These are phyloP conservation scores for Brachionus rubens DNA, from an alignment of 1,140 invertebrate genomes.

Conservation along the genomic window DNA sequence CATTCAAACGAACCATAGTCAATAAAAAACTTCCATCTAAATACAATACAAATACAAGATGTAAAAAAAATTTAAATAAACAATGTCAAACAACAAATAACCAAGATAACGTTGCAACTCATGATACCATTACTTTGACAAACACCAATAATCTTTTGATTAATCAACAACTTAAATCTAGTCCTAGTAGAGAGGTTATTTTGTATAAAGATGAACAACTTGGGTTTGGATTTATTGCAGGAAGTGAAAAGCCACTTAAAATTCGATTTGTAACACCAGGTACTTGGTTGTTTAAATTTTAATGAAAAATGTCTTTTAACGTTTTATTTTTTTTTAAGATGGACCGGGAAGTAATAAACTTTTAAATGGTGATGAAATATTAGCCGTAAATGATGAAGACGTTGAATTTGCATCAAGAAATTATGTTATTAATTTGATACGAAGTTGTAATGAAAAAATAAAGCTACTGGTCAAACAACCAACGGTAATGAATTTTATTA, in stretches of 20 bases:
- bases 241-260: constrained; percentile 82
- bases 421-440: constrained; percentile 80
- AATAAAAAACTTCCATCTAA: constrained; percentile 17
- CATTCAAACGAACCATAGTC: constrained; percentile 13
- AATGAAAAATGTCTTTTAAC: too few species aligned
- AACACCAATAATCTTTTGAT: too few species aligned
- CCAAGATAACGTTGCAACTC: too few species aligned
- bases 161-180: constrained; percentile 16
- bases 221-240: constrained; percentile 88
- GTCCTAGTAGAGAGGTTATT: constrained; percentile 65
- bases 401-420: constrained; percentile 77
- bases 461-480: constrained; percentile 20
- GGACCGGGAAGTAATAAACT: constrained; percentile 83
- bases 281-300: too few species aligned
- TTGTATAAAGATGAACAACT: constrained; percentile 69
- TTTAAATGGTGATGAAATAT: constrained; percentile 81
- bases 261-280: constrained; percentile 70
- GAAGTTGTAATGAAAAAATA: constrained; percentile 50
- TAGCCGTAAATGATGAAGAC: constrained; percentile 82
- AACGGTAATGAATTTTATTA: too few species aligned
- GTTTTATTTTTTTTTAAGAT: constrained; percentile 66
- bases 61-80: not conserved
- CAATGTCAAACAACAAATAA: not conserved
- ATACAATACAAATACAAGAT: not conserved
- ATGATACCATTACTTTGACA: too few species aligned